phyloP scores from a whole-genome alignment of 2,797 vertebrate genomes.

The Taenioides sp. region DNA sequence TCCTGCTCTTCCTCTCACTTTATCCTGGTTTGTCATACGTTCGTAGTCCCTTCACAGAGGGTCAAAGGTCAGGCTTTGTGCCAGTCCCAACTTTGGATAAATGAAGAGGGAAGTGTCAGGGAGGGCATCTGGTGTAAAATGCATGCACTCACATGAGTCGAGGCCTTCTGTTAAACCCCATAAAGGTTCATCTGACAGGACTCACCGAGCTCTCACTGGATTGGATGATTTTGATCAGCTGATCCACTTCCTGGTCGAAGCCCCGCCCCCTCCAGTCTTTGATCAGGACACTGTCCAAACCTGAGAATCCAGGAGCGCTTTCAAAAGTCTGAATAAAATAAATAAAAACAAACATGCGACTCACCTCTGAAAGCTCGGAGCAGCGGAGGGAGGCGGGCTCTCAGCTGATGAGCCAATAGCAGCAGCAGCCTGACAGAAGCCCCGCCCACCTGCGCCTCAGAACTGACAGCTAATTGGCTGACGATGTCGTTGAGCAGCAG shows the following conservation, averaged over 20 bases:
- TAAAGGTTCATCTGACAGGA: slow-evolving; percentile 4
- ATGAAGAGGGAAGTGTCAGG: too few relatives aligned
- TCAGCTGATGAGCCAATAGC: slow-evolving; percentile 74
- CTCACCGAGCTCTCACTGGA: slow-evolving; percentile 55
- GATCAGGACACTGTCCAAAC: slow-evolving; percentile 79
- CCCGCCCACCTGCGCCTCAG: slow-evolving; percentile 80
- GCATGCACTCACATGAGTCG: too few relatives aligned
- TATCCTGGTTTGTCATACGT: too few relatives aligned
- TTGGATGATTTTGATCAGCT: slow-evolving; percentile 79
- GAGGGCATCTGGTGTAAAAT: too few relatives aligned
- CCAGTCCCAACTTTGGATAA: too few relatives aligned
- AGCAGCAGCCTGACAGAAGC: slow-evolving; percentile 81
- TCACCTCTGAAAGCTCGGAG: slow-evolving; percentile 85
- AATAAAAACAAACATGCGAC: background rate
- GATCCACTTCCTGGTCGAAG: slow-evolving; percentile 81
- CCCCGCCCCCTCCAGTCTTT: slow-evolving; percentile 89
- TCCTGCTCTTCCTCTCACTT: too few relatives aligned
- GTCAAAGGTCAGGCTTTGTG: too few relatives aligned
- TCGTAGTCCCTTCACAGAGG: too few relatives aligned
- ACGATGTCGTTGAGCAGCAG: slow-evolving; percentile 87
- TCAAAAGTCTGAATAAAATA: background rate
- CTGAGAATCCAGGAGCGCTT: slow-evolving; percentile 52
- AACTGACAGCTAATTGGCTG: slow-evolving; percentile 85
- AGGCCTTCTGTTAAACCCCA: too few relatives aligned
- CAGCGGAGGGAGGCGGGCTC: slow-evolving; percentile 70